Evolutionary conservation across 2,113 vertebrate genomes (phyloP).

Genomic region (Siphamia tubifer): DNA sequence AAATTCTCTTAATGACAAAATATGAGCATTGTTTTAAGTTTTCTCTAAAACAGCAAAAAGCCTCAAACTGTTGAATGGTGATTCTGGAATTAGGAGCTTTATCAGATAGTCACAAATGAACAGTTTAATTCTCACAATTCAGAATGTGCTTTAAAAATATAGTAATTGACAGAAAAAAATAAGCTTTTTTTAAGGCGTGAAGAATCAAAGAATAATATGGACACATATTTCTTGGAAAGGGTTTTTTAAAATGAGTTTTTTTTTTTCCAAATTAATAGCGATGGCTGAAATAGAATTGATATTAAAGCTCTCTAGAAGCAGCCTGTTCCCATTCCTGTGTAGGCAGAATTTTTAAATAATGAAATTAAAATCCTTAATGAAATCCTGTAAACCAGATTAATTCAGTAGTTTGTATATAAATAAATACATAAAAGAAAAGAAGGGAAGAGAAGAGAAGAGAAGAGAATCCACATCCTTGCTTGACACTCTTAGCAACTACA

Average conservation of each 20-base stretch:
- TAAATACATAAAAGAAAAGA: background rate
- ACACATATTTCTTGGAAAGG: background rate
- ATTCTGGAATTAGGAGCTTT: background rate
- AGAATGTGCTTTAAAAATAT: too few relatives aligned
- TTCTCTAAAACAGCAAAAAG: background rate
- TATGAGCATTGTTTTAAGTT: background rate
- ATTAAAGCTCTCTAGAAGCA: too few relatives aligned
- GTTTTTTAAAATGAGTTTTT: conserved; percentile 1
- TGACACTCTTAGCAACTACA: conserved; percentile 67
- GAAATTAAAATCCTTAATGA: background rate
- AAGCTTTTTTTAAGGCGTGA: conserved; percentile 7
- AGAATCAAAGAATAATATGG: background rate
- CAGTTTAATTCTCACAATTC: background rate
- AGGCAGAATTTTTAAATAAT: background rate
- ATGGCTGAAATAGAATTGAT: background rate
- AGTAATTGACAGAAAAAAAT: background rate
- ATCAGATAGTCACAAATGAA: background rate
- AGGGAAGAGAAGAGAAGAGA: conserved; percentile 8
- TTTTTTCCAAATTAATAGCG: background rate
- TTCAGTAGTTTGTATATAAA: background rate
- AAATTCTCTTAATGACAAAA: background rate
- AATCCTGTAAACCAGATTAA: background rate
- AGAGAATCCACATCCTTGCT: conserved; percentile 32
- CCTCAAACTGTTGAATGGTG: background rate
- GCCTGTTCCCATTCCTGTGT: background rate